These are phyloP conservation scores for Crossaster papposus DNA, from an alignment of 53 echinoderm and acorn worm species.

Conservation along the genomic window DNA sequence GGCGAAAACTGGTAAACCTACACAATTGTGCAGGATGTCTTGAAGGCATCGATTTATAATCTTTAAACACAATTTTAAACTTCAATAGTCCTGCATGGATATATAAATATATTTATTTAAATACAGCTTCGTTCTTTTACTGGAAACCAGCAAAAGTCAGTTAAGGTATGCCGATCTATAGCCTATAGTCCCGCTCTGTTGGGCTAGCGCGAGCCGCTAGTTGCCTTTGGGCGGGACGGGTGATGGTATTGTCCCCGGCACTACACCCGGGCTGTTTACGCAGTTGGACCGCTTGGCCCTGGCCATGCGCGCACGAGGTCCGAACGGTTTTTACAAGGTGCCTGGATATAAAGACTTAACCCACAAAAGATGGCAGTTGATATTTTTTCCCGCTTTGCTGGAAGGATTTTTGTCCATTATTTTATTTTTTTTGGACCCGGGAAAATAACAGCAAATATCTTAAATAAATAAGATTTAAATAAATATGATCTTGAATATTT, in stretches of 20 bases:
- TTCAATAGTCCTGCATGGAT: background rate
- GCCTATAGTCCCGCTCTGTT: background rate
- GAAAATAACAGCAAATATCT: background rate
- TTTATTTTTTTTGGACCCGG: background rate
- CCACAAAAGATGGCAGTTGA: constrained; percentile 39
- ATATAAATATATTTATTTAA: background rate
- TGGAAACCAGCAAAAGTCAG: constrained; percentile 25
- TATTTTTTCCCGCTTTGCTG: background rate
- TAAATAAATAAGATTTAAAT: too few species aligned
- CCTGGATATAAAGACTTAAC: constrained; percentile 29
- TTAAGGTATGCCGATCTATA: constrained; percentile 42
- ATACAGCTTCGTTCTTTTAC: too few species aligned
- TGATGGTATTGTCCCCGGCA: constrained; percentile 33
- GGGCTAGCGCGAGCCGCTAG: background rate
- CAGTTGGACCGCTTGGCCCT: constrained; percentile 37
- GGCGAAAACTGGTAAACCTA: too few species aligned
- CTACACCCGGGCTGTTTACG: constrained; percentile 48
- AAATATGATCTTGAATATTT: too few species aligned
- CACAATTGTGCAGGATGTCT: too few species aligned
- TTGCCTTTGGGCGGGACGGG: constrained; percentile 23
- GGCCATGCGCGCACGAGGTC: background rate
- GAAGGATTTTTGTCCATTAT: background rate
- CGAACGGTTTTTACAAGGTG: constrained; percentile 37
- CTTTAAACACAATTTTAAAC: background rate
- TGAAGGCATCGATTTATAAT: too few species aligned